Base-by-base conservation (phyloP, 2,113 vertebrate genomes). In the Trogon melanurus region DNA sequence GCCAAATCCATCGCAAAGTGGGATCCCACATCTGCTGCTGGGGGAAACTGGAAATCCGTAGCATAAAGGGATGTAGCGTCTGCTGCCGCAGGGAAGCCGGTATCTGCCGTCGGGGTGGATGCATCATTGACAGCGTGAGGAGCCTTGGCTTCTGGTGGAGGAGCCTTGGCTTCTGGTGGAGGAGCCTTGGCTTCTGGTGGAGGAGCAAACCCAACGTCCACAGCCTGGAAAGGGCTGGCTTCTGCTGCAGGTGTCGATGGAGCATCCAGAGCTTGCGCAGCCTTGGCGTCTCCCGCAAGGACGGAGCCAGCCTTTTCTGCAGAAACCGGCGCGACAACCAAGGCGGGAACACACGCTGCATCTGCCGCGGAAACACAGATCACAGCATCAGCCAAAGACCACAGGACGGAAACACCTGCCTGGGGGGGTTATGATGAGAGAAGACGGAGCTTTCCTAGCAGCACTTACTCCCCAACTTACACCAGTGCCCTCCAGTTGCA, bases 11-110 rank as follows among this genome's bases (percentile, higher is more conserved):
- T 0, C 27, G 20, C 20, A 0, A 54, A 66, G 6, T 44, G 47
- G 13, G n/a, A 10, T 10, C 57, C 14, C 0, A 0, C 2, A 32
- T 15, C 85, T 36, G 25, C 32, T 57, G 34, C 27, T 1, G 79
- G 45, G 6, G 56, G 9, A 76, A 88, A 91, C 0, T 9, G 32
- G 2, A 22, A 41, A 65, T 44, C 73, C 83, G 64, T 0, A 13
- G 41, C 6, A 0, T 21, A 29, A 1, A 27, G 60, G 6, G 76
- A 16, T 11, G 32, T 16, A 0, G 2, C 0, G 25, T 0, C 72
- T 71, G 13, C 34, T 22, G 65, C 20, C 7, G 91, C 79, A 1
- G 41, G 41, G 9, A 82, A 73, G 78, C 47, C 29, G 1, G 57
- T 8, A 8, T 30, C 79, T 13, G 30, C n/a, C 9, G 6, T 60